Conservation (phyloP, 2,888 invertebrate genomes). For the Erebia epiphron region DNA sequence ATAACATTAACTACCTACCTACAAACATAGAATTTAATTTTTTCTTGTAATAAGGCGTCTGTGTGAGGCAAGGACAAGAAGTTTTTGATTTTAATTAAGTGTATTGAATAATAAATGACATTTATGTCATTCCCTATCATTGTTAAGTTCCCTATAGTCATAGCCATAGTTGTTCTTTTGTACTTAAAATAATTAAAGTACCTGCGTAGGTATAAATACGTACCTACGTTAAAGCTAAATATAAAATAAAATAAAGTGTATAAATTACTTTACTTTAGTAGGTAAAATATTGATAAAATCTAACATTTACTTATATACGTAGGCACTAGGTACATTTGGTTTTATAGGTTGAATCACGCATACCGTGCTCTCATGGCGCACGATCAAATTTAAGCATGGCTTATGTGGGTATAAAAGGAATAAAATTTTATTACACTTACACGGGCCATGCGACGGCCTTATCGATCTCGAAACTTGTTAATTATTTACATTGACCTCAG, state of each 20-base stretch:
- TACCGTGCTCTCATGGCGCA: not conserved
- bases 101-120: not conserved
- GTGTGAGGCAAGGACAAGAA: not conserved
- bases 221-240: too few relatives aligned
- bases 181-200: too few relatives aligned
- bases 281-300: not conserved
- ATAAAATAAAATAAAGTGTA: too few relatives aligned
- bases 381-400: constrained; percentile 7
- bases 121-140: too few relatives aligned
- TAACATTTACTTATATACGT: not conserved
- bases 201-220: too few relatives aligned
- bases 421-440: constrained; percentile 35
- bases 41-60: not conserved
- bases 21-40: too few relatives aligned
- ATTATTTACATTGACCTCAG: constrained; percentile 53
- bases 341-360: constrained; percentile 14
- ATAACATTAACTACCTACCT: not conserved
- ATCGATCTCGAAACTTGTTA: constrained; percentile 57
- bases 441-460: constrained; percentile 50
- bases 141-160: too few relatives aligned
- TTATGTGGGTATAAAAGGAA: constrained; percentile 21
- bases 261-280: not conserved
- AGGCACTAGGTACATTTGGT: not conserved
- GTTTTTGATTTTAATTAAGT: not conserved
- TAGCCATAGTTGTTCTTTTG: too few relatives aligned